Percentiles rank a stretch among this genome's conserved stretches.
Evolutionary conservation across 2,888 invertebrate species (phyloP).

Genomic region (Amorpha juglandis): DNA sequence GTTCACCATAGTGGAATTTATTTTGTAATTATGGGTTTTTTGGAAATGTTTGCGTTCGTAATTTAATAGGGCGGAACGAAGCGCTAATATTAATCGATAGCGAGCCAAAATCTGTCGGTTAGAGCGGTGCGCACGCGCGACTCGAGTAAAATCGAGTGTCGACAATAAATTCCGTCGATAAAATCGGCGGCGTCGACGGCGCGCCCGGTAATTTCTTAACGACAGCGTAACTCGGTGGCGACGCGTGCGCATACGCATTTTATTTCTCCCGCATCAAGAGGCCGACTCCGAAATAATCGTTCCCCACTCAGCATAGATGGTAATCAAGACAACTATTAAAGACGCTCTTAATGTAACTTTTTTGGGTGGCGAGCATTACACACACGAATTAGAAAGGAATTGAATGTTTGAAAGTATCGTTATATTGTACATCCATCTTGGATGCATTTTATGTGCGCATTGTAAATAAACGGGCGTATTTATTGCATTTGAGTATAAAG

Average conservation of each 20-base stretch:
- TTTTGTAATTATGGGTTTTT: conserved; percentile 6
- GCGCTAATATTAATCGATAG: conserved; percentile 45
- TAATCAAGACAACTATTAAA: conserved; percentile 81
- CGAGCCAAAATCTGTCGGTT: conserved; percentile 37
- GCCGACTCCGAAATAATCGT: conserved; percentile 81
- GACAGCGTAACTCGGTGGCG: conserved; percentile 84
- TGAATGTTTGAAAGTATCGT: conserved; percentile 26
- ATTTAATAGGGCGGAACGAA: conserved; percentile 38
- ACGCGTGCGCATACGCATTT: conserved; percentile 81
- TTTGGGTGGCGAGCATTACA: conserved; percentile 54
- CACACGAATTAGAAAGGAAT: conserved; percentile 62
- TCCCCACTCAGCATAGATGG: conserved; percentile 82
- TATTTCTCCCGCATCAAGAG: conserved; percentile 76
- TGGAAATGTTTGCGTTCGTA: conserved; percentile 27
- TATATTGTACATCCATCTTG: conserved; percentile 25
- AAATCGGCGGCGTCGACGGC: conserved; percentile 79
- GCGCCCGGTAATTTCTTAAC: conserved; percentile 82
- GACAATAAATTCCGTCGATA: conserved; percentile 84
- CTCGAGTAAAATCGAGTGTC: conserved; percentile 67
- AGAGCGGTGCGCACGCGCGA: conserved; percentile 63
- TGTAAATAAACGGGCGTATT: conserved; percentile 1
- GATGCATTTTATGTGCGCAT: background rate
- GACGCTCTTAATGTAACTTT: conserved; percentile 78
- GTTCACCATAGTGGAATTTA: conserved; percentile 9
- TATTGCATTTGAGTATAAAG: background rate